These are phyloP conservation scores for Xiphophorus maculatus DNA, from an alignment of 2,113 vertebrate genomes.

Conservation along the genomic window DNA sequence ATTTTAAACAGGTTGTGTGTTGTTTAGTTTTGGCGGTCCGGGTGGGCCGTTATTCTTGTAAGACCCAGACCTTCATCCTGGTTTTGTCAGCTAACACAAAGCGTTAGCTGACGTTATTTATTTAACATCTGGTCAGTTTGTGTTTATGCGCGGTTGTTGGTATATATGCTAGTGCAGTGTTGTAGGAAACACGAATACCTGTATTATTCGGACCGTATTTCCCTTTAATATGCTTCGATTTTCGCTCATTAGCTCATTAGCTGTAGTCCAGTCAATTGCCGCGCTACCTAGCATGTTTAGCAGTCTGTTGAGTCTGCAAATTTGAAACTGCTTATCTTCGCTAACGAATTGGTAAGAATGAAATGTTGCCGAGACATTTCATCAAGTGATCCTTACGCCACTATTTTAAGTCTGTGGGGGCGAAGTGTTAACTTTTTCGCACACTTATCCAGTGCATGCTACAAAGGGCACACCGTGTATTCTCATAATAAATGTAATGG, in stretches of 20 bases:
- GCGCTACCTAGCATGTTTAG: constrained; percentile 31
- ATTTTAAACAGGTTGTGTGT: neutral
- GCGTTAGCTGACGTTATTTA: constrained; percentile 35
- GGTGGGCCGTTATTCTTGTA: neutral
- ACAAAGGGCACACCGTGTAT: neutral
- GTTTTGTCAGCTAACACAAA: constrained; percentile 54
- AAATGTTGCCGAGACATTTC: neutral
- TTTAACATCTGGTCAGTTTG: constrained; percentile 3
- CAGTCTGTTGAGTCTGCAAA: neutral
- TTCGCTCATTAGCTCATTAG: neutral
- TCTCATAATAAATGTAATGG: neutral
- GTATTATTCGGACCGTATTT: neutral
- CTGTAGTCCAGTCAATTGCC: constrained; percentile 6
- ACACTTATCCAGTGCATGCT: neutral
- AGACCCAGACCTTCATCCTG: constrained; percentile 23
- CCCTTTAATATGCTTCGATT: neutral
- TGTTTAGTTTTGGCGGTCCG: neutral
- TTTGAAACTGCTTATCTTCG: neutral
- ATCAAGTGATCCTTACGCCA: too few species aligned
- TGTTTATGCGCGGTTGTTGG: neutral
- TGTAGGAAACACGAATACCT: neutral
- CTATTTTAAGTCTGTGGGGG: neutral
- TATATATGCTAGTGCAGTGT: rapidly evolving
- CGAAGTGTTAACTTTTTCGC: neutral
- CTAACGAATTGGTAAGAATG: neutral